These are phyloP conservation scores for Dicrurus megarhynchus DNA, from an alignment of 2,113 vertebrate species.

Conservation along the genomic window DNA sequence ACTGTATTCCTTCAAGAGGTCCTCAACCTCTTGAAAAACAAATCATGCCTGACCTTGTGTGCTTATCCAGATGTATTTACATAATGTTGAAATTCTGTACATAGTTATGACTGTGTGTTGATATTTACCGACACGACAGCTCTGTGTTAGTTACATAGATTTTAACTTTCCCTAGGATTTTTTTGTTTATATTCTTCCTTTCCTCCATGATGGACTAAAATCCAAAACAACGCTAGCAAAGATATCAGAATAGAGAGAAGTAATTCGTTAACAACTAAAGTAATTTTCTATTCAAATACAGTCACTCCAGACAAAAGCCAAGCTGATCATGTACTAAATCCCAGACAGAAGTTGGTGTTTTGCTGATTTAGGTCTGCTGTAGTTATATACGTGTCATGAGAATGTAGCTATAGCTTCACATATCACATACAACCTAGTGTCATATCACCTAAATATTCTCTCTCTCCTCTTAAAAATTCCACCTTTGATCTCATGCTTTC, in stretches of 20 bases:
- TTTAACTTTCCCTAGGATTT: background rate
- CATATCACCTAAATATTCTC: background rate
- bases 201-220: background rate
- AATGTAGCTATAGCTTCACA: background rate
- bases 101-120: background rate
- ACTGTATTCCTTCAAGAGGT: background rate
- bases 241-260: background rate
- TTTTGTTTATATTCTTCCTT: background rate
- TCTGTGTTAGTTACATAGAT: background rate
- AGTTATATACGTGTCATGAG: background rate
- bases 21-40: background rate
- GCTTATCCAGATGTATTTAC: background rate
- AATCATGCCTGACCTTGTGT: background rate
- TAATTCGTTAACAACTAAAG: background rate
- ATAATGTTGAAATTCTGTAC: background rate
- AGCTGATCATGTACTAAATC: background rate
- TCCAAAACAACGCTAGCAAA: background rate
- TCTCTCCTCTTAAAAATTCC: background rate
- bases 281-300: background rate
- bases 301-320: background rate
- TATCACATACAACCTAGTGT: background rate
- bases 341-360: background rate
- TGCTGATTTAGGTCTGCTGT: background rate
- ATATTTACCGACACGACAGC: background rate
- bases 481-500: background rate